phyloP scores from a whole-genome alignment of 2,888 invertebrate genomes.

The Scotopteryx bipunctaria region DNA sequence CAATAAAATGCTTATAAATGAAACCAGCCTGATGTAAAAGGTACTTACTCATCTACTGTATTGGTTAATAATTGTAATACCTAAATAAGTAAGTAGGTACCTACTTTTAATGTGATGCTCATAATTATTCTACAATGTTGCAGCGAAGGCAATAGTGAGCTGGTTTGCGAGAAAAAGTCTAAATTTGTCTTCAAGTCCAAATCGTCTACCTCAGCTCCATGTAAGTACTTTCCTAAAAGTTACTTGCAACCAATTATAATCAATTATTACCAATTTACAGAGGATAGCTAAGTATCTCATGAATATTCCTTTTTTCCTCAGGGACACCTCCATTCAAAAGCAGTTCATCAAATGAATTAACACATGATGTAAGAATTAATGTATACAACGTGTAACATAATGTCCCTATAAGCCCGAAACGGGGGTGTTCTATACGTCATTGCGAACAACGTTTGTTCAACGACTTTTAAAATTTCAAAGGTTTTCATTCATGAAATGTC shows the following conservation, averaged over 20 bases:
- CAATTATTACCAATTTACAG: no score
- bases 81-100: neutral
- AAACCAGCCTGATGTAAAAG: no score
- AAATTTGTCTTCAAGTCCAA: slow-evolving; percentile 69
- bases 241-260: neutral
- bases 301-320: slow-evolving; percentile 39
- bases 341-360: slow-evolving; percentile 23
- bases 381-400: no score
- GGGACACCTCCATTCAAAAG: slow-evolving; percentile 62
- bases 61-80: no score
- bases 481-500: no score
- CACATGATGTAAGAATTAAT: slow-evolving; percentile 20
- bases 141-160: slow-evolving; percentile 46
- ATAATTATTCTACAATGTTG: slow-evolving; percentile 2
- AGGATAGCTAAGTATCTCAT: neutral
- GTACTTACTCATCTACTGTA: no score
- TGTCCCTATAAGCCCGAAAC: no score
- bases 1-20: no score
- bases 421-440: no score
- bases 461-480: no score
- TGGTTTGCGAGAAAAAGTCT: slow-evolving; percentile 54
- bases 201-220: slow-evolving; percentile 44
- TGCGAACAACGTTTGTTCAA: no score
- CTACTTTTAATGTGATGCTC: neutral
- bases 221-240: slow-evolving; percentile 42